Percentiles rank a stretch among this genome's conserved stretches.
Conservation (phyloP, 2,113 vertebrate species). For the Pterocles burchelli region DNA sequence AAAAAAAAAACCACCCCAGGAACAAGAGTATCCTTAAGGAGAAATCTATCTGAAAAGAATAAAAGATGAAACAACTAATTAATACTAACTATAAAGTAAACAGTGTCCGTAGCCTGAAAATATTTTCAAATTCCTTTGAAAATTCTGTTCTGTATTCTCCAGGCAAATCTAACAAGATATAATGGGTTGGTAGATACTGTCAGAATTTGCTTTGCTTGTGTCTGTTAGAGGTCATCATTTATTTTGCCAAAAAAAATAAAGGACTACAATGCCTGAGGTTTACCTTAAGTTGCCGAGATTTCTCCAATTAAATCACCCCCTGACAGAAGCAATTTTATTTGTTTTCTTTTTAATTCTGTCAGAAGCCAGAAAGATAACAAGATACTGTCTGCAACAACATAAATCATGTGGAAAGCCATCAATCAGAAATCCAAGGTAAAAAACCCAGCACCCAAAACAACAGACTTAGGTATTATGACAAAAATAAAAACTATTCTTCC, state of each 20-base stretch:
- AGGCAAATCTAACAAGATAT: background rate
- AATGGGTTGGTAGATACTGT: background rate
- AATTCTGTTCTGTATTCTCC: background rate
- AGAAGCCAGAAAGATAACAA: conserved; percentile 63
- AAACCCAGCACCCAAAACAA: background rate
- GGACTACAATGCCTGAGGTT: conserved; percentile 37
- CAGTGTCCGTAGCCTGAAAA: background rate
- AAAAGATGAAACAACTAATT: background rate
- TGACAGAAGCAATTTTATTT: conserved; percentile 65
- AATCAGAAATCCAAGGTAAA: conserved; percentile 27
- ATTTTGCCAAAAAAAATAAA: conserved; percentile 46
- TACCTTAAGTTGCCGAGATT: conserved; percentile 55
- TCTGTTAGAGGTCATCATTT: conserved; percentile 33
- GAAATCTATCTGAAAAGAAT: background rate
- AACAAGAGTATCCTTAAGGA: background rate
- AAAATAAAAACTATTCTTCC: background rate
- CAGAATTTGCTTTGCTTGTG: conserved; percentile 7
- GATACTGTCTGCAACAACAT: conserved; percentile 18
- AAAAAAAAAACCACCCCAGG: too few relatives aligned
- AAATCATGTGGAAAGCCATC: conserved; percentile 57
- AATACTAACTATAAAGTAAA: conserved; percentile 8
- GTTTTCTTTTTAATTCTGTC: conserved; percentile 49
- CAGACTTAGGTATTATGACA: background rate
- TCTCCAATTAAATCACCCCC: conserved; percentile 68
- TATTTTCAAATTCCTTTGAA: conserved; percentile 23